Percentiles rank a stretch among this genome's conserved stretches.
These are phyloP conservation scores for Aldrovandia affinis DNA, from an alignment of 2,797 vertebrate species.

Conservation along the genomic window DNA sequence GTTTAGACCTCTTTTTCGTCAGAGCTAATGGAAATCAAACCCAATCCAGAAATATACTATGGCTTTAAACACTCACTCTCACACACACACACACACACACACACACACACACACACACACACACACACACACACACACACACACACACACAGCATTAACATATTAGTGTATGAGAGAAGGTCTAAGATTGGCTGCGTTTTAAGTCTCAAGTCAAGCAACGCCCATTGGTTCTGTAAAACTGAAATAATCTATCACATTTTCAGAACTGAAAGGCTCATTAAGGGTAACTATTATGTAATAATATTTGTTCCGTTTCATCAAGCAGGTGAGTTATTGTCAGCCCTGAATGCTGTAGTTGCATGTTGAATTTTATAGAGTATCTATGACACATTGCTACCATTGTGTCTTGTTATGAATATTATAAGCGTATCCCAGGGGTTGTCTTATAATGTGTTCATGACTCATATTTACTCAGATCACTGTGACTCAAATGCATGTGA, in stretches of 20 bases:
- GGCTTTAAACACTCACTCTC: not conserved
- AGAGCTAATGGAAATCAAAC: constrained; percentile 9
- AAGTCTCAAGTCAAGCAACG: not conserved
- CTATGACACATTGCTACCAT: not conserved
- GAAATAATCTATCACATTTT: not conserved
- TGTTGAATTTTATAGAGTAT: not conserved
- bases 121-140: not conserved
- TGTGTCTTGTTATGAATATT: constrained; percentile 9
- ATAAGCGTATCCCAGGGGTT: constrained; percentile 32
- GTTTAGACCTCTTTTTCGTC: not conserved
- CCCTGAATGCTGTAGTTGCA: not conserved
- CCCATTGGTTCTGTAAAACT: not conserved
- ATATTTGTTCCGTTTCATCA: not conserved
- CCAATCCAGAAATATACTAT: not conserved
- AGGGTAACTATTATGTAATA: not conserved
- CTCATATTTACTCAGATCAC: constrained; percentile 42
- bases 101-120: not conserved
- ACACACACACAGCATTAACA: not conserved
- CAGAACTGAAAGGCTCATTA: not conserved
- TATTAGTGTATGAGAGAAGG: not conserved
- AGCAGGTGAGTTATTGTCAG: not conserved
- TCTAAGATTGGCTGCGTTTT: not conserved
- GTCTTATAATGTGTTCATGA: constrained; percentile 53
- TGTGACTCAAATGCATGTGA: constrained; percentile 54
- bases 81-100: not conserved